phyloP scores from a whole-genome alignment of 2,888 invertebrate genomes.

The Brachyptera risi region DNA sequence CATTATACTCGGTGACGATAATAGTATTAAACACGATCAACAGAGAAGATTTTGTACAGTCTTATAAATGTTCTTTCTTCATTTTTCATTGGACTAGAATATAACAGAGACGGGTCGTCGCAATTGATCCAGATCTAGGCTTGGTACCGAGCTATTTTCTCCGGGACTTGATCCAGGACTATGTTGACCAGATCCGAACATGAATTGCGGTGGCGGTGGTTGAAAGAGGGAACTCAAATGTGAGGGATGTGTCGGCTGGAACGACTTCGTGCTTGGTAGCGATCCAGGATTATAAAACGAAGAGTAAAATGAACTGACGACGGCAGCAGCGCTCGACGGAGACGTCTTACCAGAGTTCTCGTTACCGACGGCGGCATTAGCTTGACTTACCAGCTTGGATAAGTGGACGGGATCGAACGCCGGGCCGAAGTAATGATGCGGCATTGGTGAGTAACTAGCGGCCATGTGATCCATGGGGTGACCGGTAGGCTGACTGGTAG shows the following conservation, averaged over 20 bases:
- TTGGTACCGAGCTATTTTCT: conserved; percentile 32
- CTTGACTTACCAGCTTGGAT: conserved; percentile 52
- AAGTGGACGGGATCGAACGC: conserved; percentile 64
- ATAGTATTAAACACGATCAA: not conserved
- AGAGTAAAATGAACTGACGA: conserved; percentile 65
- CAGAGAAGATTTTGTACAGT: not conserved
- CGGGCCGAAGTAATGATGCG: conserved; percentile 66
- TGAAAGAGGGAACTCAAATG: conserved; percentile 35
- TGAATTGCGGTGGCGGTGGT: conserved; percentile 51
- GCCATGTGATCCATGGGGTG: conserved; percentile 54
- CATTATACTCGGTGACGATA: too few species aligned
- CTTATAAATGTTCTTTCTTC: conserved; percentile 38
- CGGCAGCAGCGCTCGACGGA: conserved; percentile 47
- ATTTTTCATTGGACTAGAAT: conserved; percentile 52
- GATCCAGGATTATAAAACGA: conserved; percentile 52
- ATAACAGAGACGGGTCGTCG: conserved; percentile 68
- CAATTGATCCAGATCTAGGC: conserved; percentile 46
- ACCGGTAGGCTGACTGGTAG: conserved; percentile 46
- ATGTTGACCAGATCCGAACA: conserved; percentile 42
- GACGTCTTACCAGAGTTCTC: conserved; percentile 47
- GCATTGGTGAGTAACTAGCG: conserved; percentile 52
- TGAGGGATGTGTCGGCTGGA: conserved; percentile 25
- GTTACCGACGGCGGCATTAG: conserved; percentile 48
- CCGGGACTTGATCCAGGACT: conserved; percentile 46
- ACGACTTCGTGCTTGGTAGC: conserved; percentile 7